Base-by-base conservation (phyloP, 2,888 invertebrate genomes). In the Linnaemya tessellans region DNA sequence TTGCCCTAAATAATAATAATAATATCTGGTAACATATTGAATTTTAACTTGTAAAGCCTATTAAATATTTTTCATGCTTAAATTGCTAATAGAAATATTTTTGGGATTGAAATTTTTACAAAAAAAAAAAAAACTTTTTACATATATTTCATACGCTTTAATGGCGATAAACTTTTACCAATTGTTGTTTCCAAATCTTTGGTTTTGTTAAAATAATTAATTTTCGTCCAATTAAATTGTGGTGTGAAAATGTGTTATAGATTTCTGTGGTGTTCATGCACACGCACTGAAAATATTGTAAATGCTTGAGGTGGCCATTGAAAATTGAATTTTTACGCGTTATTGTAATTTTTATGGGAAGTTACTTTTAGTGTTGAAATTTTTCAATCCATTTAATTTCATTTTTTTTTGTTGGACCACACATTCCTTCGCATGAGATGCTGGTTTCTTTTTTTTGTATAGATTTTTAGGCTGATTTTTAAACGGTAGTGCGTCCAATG, bases 321-420 rank as follows among this genome's bases (percentile, higher is more conserved):
- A 79, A 62, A 84, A 74, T 79, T 68, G 0, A 67, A 79, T 70
- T 84, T 56, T 62, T 54, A 68, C 60, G 22, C 35, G 56, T 68
- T 79, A 68, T 79, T 79, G 68, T 79, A 84, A 83, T 73, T 68
- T 68, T 79, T 84, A 79, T 84, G 83, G 83, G 83, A 79, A 79
- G 38, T 64, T 18, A 35, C n/a, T 18, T n/a, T n/a, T 25, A 54
- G 73, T 78, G 67, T 73, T 74, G 73, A 80, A 80, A 62, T 56
- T 79, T 49, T 3, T 49, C 18, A 22, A 43, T 64, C 71, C 30
- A 3, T 74, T 46, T 15, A 8, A 9, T 38, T n/a, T n/a, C n/a
- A n/a, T n/a, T n/a, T n/a, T n/a, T n/a, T n/a, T n/a, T 62, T 62
- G 5, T 11, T n/a, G 9, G 77, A 58, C 65, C 65, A 74, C 67